These are phyloP conservation scores for Cranoglanis bouderius DNA, from an alignment of 2,113 vertebrate genomes.

Conservation along the genomic window DNA sequence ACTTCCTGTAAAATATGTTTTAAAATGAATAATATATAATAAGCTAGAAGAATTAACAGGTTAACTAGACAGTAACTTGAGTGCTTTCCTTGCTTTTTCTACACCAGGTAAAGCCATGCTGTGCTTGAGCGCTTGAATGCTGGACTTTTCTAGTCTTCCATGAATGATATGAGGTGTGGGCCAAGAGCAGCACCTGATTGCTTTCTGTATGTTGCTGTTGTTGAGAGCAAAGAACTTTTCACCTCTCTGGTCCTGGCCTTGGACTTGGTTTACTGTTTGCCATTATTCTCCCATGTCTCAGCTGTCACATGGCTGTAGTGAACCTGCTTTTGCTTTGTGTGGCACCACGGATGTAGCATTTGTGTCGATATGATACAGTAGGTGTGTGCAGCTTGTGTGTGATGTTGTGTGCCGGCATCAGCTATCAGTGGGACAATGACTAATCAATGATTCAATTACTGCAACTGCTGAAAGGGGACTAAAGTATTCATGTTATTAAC, in stretches of 20 bases:
- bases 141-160: background rate
- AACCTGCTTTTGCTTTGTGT: background rate
- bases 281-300: background rate
- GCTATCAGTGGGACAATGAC: background rate
- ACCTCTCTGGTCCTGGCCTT: background rate
- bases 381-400: background rate
- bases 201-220: background rate
- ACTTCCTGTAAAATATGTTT: background rate
- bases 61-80: background rate
- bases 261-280: background rate
- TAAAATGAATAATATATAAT: background rate
- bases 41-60: background rate
- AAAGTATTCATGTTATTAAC: background rate
- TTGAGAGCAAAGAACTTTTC: background rate
- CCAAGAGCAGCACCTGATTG: background rate
- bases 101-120: background rate
- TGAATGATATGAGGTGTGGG: background rate
- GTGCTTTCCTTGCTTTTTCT: background rate
- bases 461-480: background rate
- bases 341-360: background rate
- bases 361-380: background rate
- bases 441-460: background rate
- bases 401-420: background rate
- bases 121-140: background rate
- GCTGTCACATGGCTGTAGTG: background rate